Evolutionary conservation across 92 coral and sea anemone species (phyloP), one percentile per base, ranked within the genome.

Genomic region (Ricordea florida): DNA sequence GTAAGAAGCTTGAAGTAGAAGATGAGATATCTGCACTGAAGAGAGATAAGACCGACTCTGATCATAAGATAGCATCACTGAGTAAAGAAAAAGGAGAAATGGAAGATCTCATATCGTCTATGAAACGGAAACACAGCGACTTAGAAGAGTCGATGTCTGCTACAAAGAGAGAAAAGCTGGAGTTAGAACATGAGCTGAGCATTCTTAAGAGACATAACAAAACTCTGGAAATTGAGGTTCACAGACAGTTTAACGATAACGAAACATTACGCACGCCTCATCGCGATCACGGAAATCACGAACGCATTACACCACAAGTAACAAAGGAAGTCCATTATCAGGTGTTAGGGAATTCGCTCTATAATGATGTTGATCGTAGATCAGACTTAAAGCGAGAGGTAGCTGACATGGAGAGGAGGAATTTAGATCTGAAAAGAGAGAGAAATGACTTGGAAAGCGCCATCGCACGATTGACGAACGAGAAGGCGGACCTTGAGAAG

Each of bases 21-120:
- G 99, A 96, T 43, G 99, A 96, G 75, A 85, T 86, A 16, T 89
- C 96, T 23, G 92, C 94, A 17, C 43, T 92, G 42, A 96, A 96
- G 79, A 76, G 92, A 24, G 96, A 91, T 29, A 96, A 96, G 62
- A 65, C 93, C 36, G 99, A 96, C 32, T 64, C 94, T 22, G 97
- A 96, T 17, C 87, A 89, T 31, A 90, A 96, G 68, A 52, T 96
- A 24, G 56, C 85, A 15, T 53, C 62, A 2, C 51, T 89, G 40
- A 89, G 79, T 63, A 86, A 62, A 72, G 93, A 92, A 38, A 90
- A 89, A 47, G 55, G 49, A 24, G 86, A 79, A 21, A 61, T 85
- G 6, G 89, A 92, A 33, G 97, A 89, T n/a, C 83, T 60, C n/a
- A 31, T 89, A 11, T 29, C 60, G 13, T 66, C 80, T n/a, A 57